A percentile compares a stretch with the other conserved stretches of the same genome.
Conservation (phyloP, 2,113 vertebrate species). For the Sula dactylatra region DNA sequence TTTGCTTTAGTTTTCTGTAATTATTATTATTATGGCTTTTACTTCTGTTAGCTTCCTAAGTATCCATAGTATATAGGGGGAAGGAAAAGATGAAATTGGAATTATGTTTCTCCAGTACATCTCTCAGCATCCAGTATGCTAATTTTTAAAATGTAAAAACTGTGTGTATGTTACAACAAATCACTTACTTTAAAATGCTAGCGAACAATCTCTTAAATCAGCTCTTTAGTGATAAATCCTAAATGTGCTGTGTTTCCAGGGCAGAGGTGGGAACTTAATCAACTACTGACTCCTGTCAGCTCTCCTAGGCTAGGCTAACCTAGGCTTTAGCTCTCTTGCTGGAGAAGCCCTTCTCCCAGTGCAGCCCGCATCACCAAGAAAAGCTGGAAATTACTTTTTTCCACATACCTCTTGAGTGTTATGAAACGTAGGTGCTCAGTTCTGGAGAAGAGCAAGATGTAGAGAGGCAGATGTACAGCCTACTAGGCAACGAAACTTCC, state of each 20-base stretch:
- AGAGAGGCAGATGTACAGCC: not conserved
- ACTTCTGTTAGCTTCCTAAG: not conserved
- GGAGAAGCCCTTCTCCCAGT: not conserved
- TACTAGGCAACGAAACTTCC: too few species aligned
- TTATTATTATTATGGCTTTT: not conserved
- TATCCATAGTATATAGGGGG: not conserved
- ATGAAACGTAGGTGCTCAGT: not conserved
- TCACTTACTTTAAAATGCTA: rapidly evolving
- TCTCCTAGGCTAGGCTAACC: not conserved
- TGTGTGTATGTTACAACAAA: not conserved
- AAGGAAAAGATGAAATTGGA: not conserved
- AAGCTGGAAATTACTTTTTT: not conserved
- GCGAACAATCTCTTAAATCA: not conserved
- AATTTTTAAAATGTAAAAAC: not conserved
- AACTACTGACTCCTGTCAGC: not conserved
- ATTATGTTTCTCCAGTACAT: not conserved
- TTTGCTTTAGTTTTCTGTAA: not conserved
- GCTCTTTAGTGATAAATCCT: not conserved
- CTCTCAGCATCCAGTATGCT: not conserved
- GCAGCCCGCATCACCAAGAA: not conserved
- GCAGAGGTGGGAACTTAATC: not conserved
- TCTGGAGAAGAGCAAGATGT: not conserved
- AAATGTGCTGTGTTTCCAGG: not conserved
- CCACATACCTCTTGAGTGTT: not conserved
- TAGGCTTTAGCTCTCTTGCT: not conserved